Base-by-base conservation (phyloP, 2,113 vertebrate species). In the Perca fluviatilis region DNA sequence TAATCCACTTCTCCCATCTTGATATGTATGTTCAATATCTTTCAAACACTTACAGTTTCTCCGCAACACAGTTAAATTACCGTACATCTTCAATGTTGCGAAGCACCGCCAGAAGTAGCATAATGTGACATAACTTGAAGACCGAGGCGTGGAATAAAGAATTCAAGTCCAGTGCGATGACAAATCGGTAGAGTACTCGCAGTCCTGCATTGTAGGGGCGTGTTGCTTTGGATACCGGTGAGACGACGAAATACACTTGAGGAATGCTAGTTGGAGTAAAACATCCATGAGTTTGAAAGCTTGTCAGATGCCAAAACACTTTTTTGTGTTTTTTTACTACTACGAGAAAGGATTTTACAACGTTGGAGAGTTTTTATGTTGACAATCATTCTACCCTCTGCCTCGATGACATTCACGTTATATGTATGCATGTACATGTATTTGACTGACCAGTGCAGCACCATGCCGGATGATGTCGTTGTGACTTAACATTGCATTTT, bases 381-480 rank as follows among this genome's bases (percentile, higher is more conserved):
- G 23, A 58, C 23, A 30, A 7, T 23, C 3, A 16, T 27, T 43
- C 10, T 5, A 43, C 9, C 10, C 40, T 43, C 10, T 43, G 10
- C 40, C 40, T 11, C 2, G 40, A 43, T 3, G 40, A 43, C 40
- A 43, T 43, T 43, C 40, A 43, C 40, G 40, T 43, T 43, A 11
- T 3, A 43, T 3, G 40, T 11, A 56, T 25, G 49, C 5, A 18
- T 50, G 49, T 43, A 11, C 49, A 50, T 68, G 66, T 62, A 23
- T 61, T 78, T 79, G 21, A n/a, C 15, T 23, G 21, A 60, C 14
- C 46, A 50, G 18, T 40, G 27, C 21, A 21, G 36, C 58, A 63
- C 58, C 33, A 64, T 13, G 23, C n/a, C 33, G 1, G 47, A 62
- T 40, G 66, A 69, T 78, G 76, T 61, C n/a, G 7, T 62, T 19